A percentile compares a stretch with the other conserved stretches of the same genome.
These are phyloP conservation scores for Agrypnus murinus DNA, from an alignment of 2,888 invertebrate genomes.

Conservation along the genomic window DNA sequence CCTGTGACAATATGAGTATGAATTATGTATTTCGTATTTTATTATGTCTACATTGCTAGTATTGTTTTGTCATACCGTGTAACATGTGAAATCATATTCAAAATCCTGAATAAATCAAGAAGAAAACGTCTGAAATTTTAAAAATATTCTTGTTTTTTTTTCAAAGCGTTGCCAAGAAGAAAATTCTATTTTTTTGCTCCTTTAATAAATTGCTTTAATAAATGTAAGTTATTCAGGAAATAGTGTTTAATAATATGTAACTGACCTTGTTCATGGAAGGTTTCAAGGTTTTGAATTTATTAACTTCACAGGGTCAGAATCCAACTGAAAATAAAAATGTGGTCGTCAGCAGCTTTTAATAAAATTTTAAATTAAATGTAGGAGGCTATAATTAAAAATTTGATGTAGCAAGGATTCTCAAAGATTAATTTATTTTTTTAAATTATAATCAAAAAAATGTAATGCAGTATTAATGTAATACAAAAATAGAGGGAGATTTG, in stretches of 20 bases:
- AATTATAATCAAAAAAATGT: too few species aligned
- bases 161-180: background rate
- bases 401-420: too few species aligned
- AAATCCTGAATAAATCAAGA: conserved; percentile 10
- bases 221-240: conserved; percentile 6
- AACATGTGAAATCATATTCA: conserved; percentile 44
- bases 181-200: background rate
- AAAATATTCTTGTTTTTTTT: background rate
- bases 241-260: background rate
- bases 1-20: conserved; percentile 52
- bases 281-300: conserved; percentile 6
- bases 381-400: too few species aligned
- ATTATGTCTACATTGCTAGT: conserved; percentile 40
- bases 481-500: too few species aligned
- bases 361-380: too few species aligned
- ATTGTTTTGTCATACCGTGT: conserved; percentile 45
- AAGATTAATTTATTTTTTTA: too few species aligned
- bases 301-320: background rate
- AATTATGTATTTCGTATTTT: conserved; percentile 51
- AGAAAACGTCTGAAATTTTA: background rate
- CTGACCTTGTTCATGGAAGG: conserved; percentile 8
- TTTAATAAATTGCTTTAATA: conserved; percentile 1
- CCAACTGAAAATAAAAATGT: too few species aligned
- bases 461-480: too few species aligned
- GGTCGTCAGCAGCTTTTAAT: too few species aligned